Evolutionary conservation across 2,113 vertebrate species (phyloP).

Genomic region (Pteruthius melanotis): DNA sequence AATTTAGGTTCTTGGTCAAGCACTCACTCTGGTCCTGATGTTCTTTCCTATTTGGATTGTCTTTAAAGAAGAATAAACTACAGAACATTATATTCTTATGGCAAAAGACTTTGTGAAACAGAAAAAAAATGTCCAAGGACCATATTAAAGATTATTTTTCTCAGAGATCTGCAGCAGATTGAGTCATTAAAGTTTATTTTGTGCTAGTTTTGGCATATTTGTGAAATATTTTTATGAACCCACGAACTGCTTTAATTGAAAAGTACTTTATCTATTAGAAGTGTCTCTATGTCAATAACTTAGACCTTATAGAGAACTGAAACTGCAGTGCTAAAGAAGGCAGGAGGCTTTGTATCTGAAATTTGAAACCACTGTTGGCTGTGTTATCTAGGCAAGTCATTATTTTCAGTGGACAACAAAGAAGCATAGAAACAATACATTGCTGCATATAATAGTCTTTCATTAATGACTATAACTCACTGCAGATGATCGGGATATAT

Average conservation of each 20-base stretch:
- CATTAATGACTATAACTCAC: background rate
- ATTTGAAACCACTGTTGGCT: background rate
- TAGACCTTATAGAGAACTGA: background rate
- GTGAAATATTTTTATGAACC: background rate
- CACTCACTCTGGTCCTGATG: background rate
- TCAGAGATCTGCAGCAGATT: background rate
- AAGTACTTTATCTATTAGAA: background rate
- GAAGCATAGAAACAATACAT: background rate
- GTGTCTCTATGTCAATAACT: background rate
- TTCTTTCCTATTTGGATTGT: background rate
- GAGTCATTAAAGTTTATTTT: background rate
- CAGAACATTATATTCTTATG: background rate
- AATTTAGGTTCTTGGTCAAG: background rate
- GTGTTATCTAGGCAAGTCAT: background rate
- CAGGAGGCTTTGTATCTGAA: background rate
- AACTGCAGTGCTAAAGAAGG: background rate
- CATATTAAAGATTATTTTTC: background rate
- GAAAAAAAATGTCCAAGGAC: background rate
- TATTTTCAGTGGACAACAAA: background rate
- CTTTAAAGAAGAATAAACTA: constrained; percentile 8
- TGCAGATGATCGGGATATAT: background rate
- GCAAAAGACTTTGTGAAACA: background rate
- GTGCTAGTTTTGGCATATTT: background rate
- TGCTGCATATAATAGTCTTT: background rate
- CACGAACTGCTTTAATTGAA: background rate